phyloP scores from a whole-genome alignment of 2,888 invertebrate genomes.

The Habrosyne pyritoides region DNA sequence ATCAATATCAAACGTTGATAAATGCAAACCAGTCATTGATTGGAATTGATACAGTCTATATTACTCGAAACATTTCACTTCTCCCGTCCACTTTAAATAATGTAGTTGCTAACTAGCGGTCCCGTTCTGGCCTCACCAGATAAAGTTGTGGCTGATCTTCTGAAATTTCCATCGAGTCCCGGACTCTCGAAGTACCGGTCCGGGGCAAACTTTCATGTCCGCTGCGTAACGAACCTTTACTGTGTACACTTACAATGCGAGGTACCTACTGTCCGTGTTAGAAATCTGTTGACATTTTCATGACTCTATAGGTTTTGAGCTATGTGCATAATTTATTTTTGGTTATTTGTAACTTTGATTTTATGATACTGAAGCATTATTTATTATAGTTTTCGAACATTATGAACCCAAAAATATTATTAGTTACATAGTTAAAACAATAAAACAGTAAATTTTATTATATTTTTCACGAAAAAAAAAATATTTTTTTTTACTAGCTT shows the following conservation, averaged over 20 bases:
- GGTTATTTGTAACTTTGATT: too few species aligned
- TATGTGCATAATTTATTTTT: too few species aligned
- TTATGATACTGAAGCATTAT: too few species aligned
- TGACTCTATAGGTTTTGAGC: neutral
- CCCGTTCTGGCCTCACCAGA: conserved; percentile 17
- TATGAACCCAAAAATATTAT: too few species aligned
- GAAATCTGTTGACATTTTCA: neutral
- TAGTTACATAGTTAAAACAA: too few species aligned
- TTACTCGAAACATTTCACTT: neutral
- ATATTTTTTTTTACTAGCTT: too few species aligned
- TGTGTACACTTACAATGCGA: conserved; percentile 23
- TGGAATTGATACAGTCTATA: neutral
- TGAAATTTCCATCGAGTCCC: conserved; percentile 39
- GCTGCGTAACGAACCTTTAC: conserved; percentile 53
- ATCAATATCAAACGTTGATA: too few species aligned
- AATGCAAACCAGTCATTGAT: too few species aligned
- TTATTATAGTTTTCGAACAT: too few species aligned
- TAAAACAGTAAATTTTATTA: too few species aligned
- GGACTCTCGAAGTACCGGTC: conserved; percentile 3
- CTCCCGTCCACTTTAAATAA: conserved; percentile 8
- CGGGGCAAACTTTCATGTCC: conserved; percentile 43
- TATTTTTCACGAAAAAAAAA: too few species aligned
- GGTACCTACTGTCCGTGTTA: conserved; percentile 6
- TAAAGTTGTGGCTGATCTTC: conserved; percentile 38
- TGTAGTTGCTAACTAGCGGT: conserved; percentile 27